Base-by-base conservation (phyloP, 2,797 vertebrate genomes). In the Gymnothorax javanicus region DNA sequence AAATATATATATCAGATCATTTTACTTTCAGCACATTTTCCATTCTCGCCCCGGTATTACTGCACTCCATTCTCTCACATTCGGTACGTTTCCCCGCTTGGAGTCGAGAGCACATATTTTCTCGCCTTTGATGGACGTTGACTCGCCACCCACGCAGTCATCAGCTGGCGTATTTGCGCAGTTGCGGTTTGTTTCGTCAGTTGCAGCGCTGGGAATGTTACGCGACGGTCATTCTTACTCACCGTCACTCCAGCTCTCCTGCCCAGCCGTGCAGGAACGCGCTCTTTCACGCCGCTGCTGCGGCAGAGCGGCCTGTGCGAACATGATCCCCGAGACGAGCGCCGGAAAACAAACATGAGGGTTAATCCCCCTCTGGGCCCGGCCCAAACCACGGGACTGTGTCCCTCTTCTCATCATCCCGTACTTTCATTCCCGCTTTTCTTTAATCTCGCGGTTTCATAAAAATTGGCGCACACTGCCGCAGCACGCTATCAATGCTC, bases 311-410 rank as follows among this genome's bases (percentile, higher is more conserved):
- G 50, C 77, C 52, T 81, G 77, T 15, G 56, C 17, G 50, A 56
- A 81, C 77, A 81, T 17, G 77, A 81, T 81, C 73, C 43, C 73
- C 33, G 43, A 67, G 64, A 67, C 73, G 43, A 43, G 13, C 33
- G 43, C 33, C 77, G 20, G 77, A 81, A 56, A 81, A 81, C 50
- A 81, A 56, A 81, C 50, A 81, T 52, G 52, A 8, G 17, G 52
- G 77, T 4, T 81, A 81, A 81, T 56, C 77, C 77, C 52, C 17
- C 50, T 9, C 50, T 52, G 6, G 77, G 3, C 73, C 33, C 43
- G 11, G 73, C 73, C 73, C 73, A 13, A 33, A 27, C 71, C 3
- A 27, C 9, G 0, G 11, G 5, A 4, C 71, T 12, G 6, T 17
- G 7, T 23, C 50, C 4, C 13, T 20, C 77, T 81, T 81, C 15